Conservation (phyloP, 1,140 invertebrate species). For the Harpegnathos saltator region DNA sequence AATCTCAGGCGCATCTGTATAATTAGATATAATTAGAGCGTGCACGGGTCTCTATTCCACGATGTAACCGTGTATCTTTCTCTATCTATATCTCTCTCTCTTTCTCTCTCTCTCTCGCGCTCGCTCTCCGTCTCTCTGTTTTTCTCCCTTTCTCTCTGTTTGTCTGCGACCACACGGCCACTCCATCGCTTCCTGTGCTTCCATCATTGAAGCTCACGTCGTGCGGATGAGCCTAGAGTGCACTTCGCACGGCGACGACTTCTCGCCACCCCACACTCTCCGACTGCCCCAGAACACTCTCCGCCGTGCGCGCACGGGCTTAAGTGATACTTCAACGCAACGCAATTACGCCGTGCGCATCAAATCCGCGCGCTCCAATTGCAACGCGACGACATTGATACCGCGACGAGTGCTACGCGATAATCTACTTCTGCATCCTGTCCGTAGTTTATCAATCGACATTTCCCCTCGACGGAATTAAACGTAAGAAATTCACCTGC, state of each 20-base stretch:
- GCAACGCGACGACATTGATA: background rate
- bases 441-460: no score
- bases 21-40: constrained; percentile 58
- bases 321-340: constrained; percentile 58
- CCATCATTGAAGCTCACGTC: constrained; percentile 44
- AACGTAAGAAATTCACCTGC: no score
- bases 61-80: background rate
- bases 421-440: background rate
- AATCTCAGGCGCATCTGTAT: constrained; percentile 41
- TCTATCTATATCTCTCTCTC: background rate
- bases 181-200: constrained; percentile 41
- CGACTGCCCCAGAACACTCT: constrained; percentile 31
- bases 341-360: constrained; percentile 37
- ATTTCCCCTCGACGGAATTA: no score
- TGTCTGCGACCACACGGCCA: no score
- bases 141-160: no score
- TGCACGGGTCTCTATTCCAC: constrained; percentile 6
- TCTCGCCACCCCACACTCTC: constrained; percentile 25
- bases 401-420: background rate
- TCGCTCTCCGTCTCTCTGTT: no score
- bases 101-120: no score
- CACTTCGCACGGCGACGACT: constrained; percentile 50
- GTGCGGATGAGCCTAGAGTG: constrained; percentile 48
- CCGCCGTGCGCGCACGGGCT: constrained; percentile 12
- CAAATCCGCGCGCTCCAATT: constrained; percentile 36